Percentiles rank a stretch among this genome's conserved stretches.
These are phyloP conservation scores for Verasper variegatus DNA, from an alignment of 2,113 vertebrate genomes.

Conservation along the genomic window DNA sequence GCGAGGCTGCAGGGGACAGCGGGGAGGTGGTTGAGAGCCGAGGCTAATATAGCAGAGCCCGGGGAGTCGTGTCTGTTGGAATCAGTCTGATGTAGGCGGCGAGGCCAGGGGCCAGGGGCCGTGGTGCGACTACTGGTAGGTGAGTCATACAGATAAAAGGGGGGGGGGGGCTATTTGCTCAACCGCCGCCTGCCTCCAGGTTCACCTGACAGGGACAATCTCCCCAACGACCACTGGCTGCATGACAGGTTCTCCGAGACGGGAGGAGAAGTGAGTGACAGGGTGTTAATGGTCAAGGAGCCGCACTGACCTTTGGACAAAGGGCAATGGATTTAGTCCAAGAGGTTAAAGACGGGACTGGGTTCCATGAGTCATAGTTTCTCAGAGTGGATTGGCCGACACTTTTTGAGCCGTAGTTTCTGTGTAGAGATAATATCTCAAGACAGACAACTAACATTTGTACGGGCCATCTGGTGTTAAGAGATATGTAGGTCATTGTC, in stretches of 20 bases:
- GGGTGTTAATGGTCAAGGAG: slow-evolving; percentile 31
- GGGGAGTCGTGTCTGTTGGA: slow-evolving; percentile 60
- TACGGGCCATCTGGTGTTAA: no score
- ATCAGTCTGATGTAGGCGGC: slow-evolving; percentile 65
- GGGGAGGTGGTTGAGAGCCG: slow-evolving; percentile 7
- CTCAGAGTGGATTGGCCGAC: no score
- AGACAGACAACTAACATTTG: no score
- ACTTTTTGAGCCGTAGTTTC: no score
- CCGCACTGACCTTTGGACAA: slow-evolving; percentile 13
- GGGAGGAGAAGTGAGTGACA: neutral
- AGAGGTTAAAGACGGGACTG: neutral
- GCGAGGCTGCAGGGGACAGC: slow-evolving; percentile 15
- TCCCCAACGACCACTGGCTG: slow-evolving; percentile 52
- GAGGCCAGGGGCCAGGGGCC: slow-evolving; percentile 41
- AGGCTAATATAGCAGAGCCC: slow-evolving; percentile 53
- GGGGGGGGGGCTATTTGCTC: slow-evolving; percentile 35
- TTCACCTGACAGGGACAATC: slow-evolving; percentile 40
- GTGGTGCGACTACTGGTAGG: slow-evolving; percentile 42
- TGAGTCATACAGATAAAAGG: slow-evolving; percentile 63
- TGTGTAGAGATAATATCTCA: no score
- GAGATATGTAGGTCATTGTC: no score
- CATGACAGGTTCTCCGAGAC: slow-evolving; percentile 10
- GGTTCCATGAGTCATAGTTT: neutral
- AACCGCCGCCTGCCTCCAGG: slow-evolving; percentile 46
- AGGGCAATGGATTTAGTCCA: neutral